phyloP scores from a whole-genome alignment of 1,140 invertebrate genomes.

The Argopecten irradians region DNA sequence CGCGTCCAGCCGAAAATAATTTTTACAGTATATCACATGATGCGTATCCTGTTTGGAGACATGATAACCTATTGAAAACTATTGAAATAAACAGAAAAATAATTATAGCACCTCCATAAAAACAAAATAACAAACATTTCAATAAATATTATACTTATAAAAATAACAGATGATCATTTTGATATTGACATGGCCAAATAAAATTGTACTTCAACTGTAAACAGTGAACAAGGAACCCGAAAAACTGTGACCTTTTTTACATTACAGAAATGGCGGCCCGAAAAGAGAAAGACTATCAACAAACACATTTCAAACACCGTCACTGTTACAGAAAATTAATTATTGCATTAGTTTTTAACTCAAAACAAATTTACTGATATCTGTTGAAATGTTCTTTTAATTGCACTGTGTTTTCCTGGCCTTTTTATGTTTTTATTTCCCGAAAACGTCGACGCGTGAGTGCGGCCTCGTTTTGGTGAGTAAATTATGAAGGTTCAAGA shows the following conservation, averaged over 20 bases:
- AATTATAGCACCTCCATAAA: background rate
- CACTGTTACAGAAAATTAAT: background rate
- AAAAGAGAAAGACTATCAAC: background rate
- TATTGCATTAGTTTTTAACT: background rate
- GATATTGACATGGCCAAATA: background rate
- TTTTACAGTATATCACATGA: background rate
- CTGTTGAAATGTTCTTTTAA: background rate
- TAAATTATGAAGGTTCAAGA: conserved; percentile 23
- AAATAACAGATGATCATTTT: background rate
- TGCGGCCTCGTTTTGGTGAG: conserved; percentile 6
- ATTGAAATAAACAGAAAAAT: background rate
- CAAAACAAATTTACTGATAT: background rate
- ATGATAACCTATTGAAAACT: background rate
- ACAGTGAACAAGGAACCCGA: conserved; percentile 10
- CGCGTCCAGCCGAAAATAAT: background rate
- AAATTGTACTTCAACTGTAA: background rate
- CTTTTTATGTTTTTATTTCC: background rate
- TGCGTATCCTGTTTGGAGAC: conserved; percentile 7
- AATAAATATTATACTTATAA: background rate
- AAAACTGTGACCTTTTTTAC: conserved; percentile 3
- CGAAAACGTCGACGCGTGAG: background rate
- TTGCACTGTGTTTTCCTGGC: background rate
- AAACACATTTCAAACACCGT: background rate
- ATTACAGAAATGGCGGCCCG: conserved; percentile 20
- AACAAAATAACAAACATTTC: background rate